These are phyloP conservation scores for Eulemur mongoz DNA, from an alignment of 2,797 vertebrate species.

Conservation along the genomic window DNA sequence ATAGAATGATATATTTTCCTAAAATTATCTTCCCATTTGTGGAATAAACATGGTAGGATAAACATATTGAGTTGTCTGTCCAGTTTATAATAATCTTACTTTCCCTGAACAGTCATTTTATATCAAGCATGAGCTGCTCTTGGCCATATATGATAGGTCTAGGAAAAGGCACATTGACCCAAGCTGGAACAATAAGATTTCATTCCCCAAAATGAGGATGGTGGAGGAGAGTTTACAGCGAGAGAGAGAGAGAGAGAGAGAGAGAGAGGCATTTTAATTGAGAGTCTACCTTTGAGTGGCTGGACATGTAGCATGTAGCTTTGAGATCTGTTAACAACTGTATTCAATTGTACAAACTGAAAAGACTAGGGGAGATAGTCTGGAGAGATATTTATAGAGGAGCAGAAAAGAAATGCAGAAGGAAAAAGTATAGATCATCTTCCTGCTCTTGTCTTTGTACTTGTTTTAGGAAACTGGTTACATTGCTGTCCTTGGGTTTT, in stretches of 20 bases:
- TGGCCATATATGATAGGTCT: background rate
- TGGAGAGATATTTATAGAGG: background rate
- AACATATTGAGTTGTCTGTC: background rate
- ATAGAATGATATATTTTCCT: background rate
- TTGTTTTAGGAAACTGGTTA: background rate
- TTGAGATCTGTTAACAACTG: background rate
- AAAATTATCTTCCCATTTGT: background rate
- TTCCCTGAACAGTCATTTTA: background rate
- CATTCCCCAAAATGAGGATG: background rate
- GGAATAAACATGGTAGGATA: background rate
- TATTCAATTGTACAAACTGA: background rate
- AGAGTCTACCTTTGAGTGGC: background rate
- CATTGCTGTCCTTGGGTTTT: background rate
- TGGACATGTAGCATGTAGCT: background rate
- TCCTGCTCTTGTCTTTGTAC: background rate
- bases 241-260: background rate
- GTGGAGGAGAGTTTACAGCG: background rate
- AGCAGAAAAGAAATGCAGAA: background rate
- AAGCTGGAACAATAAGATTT: background rate
- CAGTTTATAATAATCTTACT: background rate
- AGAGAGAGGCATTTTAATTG: background rate
- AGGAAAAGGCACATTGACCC: background rate
- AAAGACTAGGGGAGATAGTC: background rate
- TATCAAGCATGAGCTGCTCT: background rate
- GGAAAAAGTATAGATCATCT: background rate